phyloP scores from a whole-genome alignment of 2,797 vertebrate species.

The Gymnodraco acuticeps region DNA sequence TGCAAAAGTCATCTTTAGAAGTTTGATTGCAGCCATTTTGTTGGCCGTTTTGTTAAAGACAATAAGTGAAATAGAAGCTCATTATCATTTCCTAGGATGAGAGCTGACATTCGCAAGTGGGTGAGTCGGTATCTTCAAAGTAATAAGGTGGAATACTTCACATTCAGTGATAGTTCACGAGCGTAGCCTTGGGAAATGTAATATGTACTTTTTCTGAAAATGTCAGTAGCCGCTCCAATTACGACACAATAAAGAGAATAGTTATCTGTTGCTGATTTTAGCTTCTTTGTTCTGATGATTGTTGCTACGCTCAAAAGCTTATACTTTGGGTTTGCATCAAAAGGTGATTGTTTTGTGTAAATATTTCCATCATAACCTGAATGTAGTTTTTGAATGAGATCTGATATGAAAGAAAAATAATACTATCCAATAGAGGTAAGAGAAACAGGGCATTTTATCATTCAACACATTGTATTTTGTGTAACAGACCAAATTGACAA shows the following conservation, averaged over 20 bases:
- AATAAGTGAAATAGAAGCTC: neutral
- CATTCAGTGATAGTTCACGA: constrained; percentile 30
- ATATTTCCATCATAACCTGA: neutral
- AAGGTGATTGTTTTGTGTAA: constrained; percentile 5
- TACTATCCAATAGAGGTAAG: neutral
- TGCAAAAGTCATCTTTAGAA: neutral
- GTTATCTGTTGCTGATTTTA: neutral
- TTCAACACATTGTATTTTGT: neutral
- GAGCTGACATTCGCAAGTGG: constrained; percentile 35
- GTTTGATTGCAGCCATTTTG: constrained; percentile 11
- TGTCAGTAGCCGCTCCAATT: constrained; percentile 30
- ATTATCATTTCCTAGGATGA: constrained; percentile 15
- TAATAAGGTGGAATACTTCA: constrained; percentile 41
- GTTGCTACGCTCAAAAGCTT: neutral
- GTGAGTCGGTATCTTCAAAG: constrained; percentile 38
- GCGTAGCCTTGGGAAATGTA: constrained; percentile 10
- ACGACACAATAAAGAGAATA: constrained; percentile 24
- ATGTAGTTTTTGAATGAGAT: constrained; percentile 1
- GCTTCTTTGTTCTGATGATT: constrained; percentile 7
- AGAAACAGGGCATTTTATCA: neutral
- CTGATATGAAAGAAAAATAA: neutral
- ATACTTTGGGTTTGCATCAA: neutral
- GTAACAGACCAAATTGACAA: neutral
- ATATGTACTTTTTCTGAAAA: constrained; percentile 16
- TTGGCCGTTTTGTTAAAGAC: neutral